Conservation (phyloP, 2,888 invertebrate species). For the Halocaridina rubra region DNA sequence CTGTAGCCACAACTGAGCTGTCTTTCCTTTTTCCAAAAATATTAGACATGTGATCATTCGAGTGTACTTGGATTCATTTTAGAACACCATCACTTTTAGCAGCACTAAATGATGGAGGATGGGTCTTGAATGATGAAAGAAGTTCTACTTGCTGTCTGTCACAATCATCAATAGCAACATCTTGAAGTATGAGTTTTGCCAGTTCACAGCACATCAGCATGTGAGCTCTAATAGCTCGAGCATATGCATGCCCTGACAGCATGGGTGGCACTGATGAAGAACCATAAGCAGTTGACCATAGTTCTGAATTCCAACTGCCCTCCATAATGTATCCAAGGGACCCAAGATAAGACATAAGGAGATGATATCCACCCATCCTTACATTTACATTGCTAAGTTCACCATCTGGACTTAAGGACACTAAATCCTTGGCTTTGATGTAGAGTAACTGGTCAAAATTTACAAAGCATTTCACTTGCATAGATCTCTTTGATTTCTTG, state of each 20-base stretch:
- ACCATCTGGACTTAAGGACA: too few relatives aligned
- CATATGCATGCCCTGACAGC: background rate
- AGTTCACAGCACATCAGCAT: background rate
- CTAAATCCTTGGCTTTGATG: too few relatives aligned
- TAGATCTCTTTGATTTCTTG: background rate
- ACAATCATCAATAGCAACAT: background rate
- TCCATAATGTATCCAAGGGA: too few relatives aligned
- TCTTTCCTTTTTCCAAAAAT: background rate
- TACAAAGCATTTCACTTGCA: background rate
- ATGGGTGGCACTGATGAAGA: too few relatives aligned
- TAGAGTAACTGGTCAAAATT: too few relatives aligned
- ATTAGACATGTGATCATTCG: background rate
- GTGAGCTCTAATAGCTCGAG: conserved; percentile 13
- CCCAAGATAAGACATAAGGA: background rate
- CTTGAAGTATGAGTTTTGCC: background rate
- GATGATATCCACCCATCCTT: background rate
- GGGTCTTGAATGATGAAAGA: background rate
- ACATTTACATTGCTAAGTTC: too few relatives aligned
- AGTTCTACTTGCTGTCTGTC: background rate
- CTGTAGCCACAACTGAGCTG: background rate
- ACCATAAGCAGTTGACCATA: too few relatives aligned
- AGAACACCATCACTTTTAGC: background rate
- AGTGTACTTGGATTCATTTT: background rate
- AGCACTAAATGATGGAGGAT: background rate
- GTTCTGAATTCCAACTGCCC: too few relatives aligned